Base-by-base conservation (phyloP, 2,113 vertebrate genomes). In the Cettia cetti region DNA sequence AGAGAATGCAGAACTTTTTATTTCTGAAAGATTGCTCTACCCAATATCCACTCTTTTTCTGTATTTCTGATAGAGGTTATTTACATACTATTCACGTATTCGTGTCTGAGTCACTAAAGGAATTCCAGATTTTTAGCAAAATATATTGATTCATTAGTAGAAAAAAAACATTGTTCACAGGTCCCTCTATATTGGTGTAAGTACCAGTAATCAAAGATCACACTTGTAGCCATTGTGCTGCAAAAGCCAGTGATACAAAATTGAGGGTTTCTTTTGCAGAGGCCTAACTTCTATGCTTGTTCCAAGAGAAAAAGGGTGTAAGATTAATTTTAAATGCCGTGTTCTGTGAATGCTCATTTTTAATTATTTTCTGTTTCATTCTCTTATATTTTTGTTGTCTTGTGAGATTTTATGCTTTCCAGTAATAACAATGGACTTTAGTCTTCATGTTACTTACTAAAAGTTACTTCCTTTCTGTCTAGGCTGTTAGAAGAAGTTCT, bases 401-500 rank as follows among this genome's bases (percentile, higher is more conserved):
- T 4, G 3, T 68, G 52, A 86, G 35, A 71, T 81, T 15, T 45
- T 72, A 18, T 44, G 39, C 26, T 63, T 59, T 92, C 27, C 24
- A n/a, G 27, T 57, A 47, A 77, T 35, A 39, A 60, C n/a, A 86
- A 24, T 61, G 2, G 1, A 54, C 59, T 92, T 65, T 11, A 39
- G 21, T n/a, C 33, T 82, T 13, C 49, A 39, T 82, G n/a, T 68
- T 66, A 45, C 49, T 75, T 65, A 87, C 17, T 92, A 35, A 84
- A 50, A 18, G 22, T 20, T 31, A 39, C 17, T 89, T 94, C 24
- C 27, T 95, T 93, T 85, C 72, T 64, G 8, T 92, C 30, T 78
- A 99, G 99, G 87, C 96, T 99, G 28, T 82, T 99, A 83, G 99
- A 99, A 97, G 98, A 99, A 8, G 97, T 99, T 82, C 98, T 99